Evolutionary conservation across 2,797 vertebrate species (phyloP).

Genomic region (Sebastes hubbsi): DNA sequence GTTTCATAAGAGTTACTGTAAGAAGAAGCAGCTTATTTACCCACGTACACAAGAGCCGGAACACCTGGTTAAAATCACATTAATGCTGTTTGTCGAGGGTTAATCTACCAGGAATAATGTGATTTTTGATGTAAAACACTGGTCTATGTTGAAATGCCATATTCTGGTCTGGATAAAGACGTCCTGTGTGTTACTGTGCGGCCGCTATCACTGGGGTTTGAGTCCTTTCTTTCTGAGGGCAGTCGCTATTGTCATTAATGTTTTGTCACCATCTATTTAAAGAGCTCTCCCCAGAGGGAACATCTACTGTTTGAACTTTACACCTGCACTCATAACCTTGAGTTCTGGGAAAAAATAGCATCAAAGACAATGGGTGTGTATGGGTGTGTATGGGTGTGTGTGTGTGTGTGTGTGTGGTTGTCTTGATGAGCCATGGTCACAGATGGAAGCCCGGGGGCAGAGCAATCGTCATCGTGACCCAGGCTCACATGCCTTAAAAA

Average conservation of each 20-base stretch:
- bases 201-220: neutral
- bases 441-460: constrained; percentile 48
- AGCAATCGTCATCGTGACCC: constrained; percentile 30
- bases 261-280: constrained; percentile 48
- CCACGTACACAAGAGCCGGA: neutral
- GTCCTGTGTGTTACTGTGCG: neutral
- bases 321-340: constrained; percentile 54
- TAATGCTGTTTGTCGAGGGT: neutral
- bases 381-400: neutral
- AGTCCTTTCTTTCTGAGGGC: constrained; percentile 1
- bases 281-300: constrained; percentile 5
- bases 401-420: neutral
- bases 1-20: neutral
- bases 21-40: neutral
- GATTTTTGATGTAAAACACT: neutral
- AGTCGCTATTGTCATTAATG: constrained; percentile 7
- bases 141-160: neutral
- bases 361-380: neutral
- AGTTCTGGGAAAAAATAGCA: constrained; percentile 35
- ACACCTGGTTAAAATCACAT: neutral
- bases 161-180: neutral
- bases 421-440: constrained; percentile 41
- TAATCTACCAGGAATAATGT: neutral
- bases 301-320: constrained; percentile 15
- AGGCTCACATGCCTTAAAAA: neutral